Evolutionary conservation across 2,113 vertebrate genomes (phyloP).

Genomic region (Dinomys branickii): DNA sequence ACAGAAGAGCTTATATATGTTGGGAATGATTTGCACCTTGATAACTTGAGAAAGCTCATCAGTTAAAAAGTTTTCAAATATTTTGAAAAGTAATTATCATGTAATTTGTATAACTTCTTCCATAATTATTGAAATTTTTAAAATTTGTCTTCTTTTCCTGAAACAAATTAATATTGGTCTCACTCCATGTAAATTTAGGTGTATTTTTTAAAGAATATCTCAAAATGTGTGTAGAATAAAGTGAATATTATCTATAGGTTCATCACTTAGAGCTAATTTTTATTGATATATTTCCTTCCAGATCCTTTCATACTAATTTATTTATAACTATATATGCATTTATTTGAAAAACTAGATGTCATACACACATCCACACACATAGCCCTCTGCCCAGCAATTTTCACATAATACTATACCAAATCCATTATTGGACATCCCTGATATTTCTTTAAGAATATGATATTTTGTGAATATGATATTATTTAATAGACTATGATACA

Average conservation of each 20-base stretch:
- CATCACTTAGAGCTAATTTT: background rate
- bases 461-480: background rate
- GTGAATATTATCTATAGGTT: background rate
- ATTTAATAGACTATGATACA: too few species aligned
- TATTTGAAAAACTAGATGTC: background rate
- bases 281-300: background rate
- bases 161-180: slow-evolving; percentile 8
- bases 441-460: background rate
- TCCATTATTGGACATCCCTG: background rate
- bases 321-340: background rate
- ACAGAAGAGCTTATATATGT: background rate
- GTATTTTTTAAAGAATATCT: background rate
- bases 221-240: background rate
- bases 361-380: background rate
- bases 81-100: slow-evolving; percentile 12
- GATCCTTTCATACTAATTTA: background rate
- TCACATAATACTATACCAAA: background rate
- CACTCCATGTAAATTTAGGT: background rate
- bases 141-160: background rate
- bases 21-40: background rate
- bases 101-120: background rate
- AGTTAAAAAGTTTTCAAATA: slow-evolving; percentile 13
- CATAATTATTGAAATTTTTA: background rate
- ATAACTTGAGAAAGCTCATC: background rate
- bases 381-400: background rate